A percentile compares a stretch with the other conserved stretches of the same genome.
These are phyloP conservation scores for Acrocephalus scirpaceus DNA, from an alignment of 2,797 vertebrate genomes.

Conservation along the genomic window DNA sequence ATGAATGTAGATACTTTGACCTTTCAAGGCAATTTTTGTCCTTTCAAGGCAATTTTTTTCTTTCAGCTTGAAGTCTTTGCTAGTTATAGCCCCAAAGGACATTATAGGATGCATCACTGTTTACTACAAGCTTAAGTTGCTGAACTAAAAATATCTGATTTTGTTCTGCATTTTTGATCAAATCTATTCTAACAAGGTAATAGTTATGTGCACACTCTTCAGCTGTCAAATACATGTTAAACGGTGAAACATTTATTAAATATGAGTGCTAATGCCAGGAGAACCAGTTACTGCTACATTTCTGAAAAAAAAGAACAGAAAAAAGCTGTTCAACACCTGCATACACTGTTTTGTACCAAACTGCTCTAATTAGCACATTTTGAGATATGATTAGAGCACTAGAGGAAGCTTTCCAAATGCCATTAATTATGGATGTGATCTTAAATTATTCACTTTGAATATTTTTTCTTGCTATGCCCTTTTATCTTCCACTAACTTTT, in stretches of 20 bases:
- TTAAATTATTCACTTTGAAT: conserved; percentile 80
- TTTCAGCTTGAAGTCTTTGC: not conserved
- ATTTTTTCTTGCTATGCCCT: conserved; percentile 67
- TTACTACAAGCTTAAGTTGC: not conserved
- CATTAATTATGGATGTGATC: conserved; percentile 80
- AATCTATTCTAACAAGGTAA: conserved; percentile 17
- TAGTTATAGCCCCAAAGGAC: not conserved
- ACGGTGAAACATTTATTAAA: conserved; percentile 4
- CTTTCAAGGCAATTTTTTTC: not conserved
- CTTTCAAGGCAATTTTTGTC: not conserved
- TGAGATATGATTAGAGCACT: conserved; percentile 75
- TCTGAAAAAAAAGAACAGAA: conserved; percentile 28
- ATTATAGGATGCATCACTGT: not conserved
- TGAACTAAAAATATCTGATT: not conserved
- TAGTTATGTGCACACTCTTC: not conserved
- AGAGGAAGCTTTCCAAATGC: conserved; percentile 74
- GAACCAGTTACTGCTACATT: not conserved
- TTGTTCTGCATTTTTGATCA: conserved; percentile 12
- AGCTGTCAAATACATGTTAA: conserved; percentile 28
- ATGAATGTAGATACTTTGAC: not conserved
- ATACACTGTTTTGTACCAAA: conserved; percentile 67
- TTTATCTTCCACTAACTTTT: conserved; percentile 74
- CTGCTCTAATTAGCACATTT: conserved; percentile 77
- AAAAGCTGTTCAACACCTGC: conserved; percentile 71
- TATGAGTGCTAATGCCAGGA: not conserved